phyloP scores from a whole-genome alignment of 1,140 invertebrate species.

The Drosophila sturtevanti region DNA sequence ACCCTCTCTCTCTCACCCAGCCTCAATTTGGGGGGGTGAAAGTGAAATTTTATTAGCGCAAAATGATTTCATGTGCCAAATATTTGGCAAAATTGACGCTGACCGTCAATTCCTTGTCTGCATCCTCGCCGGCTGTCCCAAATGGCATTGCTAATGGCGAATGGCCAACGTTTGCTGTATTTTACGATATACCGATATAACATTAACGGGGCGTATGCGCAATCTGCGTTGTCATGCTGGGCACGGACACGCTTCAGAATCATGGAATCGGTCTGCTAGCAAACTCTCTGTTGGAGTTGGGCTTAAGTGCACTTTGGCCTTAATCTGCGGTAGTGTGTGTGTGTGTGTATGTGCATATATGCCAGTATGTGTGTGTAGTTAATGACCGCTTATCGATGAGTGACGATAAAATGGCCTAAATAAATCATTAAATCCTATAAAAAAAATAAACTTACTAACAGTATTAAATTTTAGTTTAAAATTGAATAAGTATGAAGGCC shows the following conservation, averaged over 20 bases:
- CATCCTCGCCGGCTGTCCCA: slow-evolving; percentile 36
- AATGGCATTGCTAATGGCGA: slow-evolving; percentile 68
- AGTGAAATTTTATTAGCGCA: slow-evolving; percentile 74
- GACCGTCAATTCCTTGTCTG: slow-evolving; percentile 32
- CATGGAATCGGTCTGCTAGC: slow-evolving; percentile 5
- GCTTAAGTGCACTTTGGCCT: slow-evolving; percentile 73
- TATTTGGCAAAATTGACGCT: slow-evolving; percentile 73
- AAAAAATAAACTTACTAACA: background rate
- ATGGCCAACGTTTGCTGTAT: slow-evolving; percentile 21
- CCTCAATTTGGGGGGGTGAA: slow-evolving; percentile 31
- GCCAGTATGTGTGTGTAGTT: slow-evolving; percentile 36
- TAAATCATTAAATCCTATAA: slow-evolving; percentile 11
- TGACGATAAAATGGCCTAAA: slow-evolving; percentile 42
- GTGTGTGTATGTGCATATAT: background rate
- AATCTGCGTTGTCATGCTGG: slow-evolving; percentile 64
- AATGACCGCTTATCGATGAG: slow-evolving; percentile 65
- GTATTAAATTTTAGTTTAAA: background rate
- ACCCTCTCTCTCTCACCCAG: background rate
- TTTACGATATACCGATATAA: slow-evolving; percentile 37
- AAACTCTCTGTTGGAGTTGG: slow-evolving; percentile 14
- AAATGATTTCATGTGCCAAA: slow-evolving; percentile 81
- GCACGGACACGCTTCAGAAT: slow-evolving; percentile 51
- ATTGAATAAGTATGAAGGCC: background rate
- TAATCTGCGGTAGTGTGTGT: slow-evolving; percentile 42
- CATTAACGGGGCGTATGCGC: slow-evolving; percentile 76